Percentiles rank a stretch among this genome's conserved stretches.
Evolutionary conservation across 2,888 invertebrate genomes (phyloP).

Genomic region (Fragum fragum): DNA sequence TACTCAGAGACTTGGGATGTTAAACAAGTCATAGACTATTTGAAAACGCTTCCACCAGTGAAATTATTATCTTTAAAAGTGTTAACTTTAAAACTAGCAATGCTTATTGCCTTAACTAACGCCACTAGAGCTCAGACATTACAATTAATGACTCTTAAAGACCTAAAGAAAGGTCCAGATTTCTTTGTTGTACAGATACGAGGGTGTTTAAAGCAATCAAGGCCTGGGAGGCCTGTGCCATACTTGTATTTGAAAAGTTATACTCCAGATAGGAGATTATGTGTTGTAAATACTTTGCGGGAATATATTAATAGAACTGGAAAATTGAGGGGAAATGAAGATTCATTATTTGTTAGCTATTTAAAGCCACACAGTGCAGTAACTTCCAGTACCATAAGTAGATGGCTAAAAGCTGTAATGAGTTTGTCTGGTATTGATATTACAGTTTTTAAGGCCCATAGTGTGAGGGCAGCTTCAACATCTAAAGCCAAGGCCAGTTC

Average conservation of each 20-base stretch:
- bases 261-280: constrained; percentile 34
- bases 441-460: constrained; percentile 12
- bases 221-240: constrained; percentile 39
- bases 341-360: constrained; percentile 42
- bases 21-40: constrained; percentile 23
- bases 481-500: constrained; percentile 7
- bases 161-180: constrained; percentile 46
- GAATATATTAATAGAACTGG: too few species aligned
- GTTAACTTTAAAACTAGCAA: too few species aligned
- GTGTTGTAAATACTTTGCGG: too few species aligned
- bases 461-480: constrained; percentile 13
- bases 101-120: too few species aligned
- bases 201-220: constrained; percentile 34
- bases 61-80: too few species aligned
- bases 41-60: constrained; percentile 33
- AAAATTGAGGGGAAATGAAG: constrained; percentile 19
- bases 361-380: constrained; percentile 49
- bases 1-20: too few species aligned
- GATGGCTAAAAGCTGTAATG: constrained; percentile 22
- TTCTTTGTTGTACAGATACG: too few species aligned
- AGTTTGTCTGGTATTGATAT: constrained; percentile 16
- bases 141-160: constrained; percentile 43
- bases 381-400: not conserved
- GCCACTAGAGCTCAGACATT: constrained; percentile 32
- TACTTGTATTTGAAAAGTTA: constrained; percentile 36